These are phyloP conservation scores for Callaeas wilsoni DNA, from an alignment of 2,113 vertebrate genomes.

Conservation along the genomic window DNA sequence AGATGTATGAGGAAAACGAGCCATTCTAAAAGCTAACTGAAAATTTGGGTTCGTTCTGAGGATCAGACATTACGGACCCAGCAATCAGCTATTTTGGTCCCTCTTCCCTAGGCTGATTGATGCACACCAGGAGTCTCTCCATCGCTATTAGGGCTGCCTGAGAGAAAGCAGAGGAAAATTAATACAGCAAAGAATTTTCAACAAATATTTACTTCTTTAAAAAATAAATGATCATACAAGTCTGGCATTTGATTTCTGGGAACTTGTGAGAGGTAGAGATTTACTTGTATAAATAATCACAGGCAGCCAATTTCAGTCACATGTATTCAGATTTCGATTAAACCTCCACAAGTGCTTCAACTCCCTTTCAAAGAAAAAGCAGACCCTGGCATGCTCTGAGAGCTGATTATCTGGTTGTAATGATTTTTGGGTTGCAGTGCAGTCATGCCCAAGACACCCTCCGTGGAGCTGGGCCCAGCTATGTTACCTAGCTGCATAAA, in stretches of 20 bases:
- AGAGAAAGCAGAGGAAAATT: background rate
- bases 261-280: slow-evolving; percentile 25
- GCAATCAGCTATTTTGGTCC: background rate
- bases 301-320: slow-evolving; percentile 31
- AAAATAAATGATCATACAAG: background rate
- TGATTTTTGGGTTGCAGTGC: background rate
- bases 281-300: slow-evolving; percentile 56
- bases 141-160: background rate
- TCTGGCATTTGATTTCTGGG: slow-evolving; percentile 47
- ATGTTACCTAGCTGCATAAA: background rate
- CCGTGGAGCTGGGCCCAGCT: background rate
- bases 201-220: slow-evolving; percentile 40
- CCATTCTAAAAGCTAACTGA: background rate
- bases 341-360: background rate
- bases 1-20: background rate
- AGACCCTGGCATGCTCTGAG: background rate
- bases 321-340: slow-evolving; percentile 53
- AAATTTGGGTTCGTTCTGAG: background rate
- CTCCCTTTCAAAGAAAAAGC: background rate
- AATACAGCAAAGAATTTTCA: slow-evolving; percentile 39
- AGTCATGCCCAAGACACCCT: background rate
- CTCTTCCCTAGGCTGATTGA: background rate
- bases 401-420: background rate
- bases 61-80: background rate
- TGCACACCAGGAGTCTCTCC: background rate